Evolutionary conservation across 2,113 vertebrate species (phyloP), one percentile per base, ranked within the genome.

Genomic region (Nyctereutes procyonoides): DNA sequence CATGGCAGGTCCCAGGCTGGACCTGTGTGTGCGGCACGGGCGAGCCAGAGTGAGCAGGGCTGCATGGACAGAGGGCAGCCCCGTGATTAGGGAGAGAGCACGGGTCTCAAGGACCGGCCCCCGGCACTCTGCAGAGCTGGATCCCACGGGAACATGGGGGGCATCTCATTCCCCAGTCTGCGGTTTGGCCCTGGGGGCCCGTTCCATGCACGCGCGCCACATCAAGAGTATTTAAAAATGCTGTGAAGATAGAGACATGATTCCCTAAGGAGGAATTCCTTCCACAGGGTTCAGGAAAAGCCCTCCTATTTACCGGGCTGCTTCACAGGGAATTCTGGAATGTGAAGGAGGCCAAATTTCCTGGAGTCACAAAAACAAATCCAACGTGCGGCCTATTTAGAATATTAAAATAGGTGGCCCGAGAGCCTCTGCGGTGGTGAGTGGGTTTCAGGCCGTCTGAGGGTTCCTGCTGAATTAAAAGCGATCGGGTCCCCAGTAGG

Each of bases 201-300:
- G 28, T 0, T 9, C 63, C 4, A 5, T 35, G 30, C 0, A 5
- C 48, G 30, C 0, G 0, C 0, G 0, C 60, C 62, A 16, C 84
- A 90, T 95, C 38, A 11, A 11, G 62, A 35, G 30, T 17, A 43
- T 74, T 93, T 56, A 32, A 65, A 95, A 93, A 89, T 1, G 17
- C 84, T 9, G 0, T 32, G 3, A 65, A 28, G 79, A n/a, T 2
- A 43, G 51, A 90, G 89, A 51, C 38, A 15, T 11, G 9, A 58
- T 28, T 73, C 73, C 53, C 13, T 0, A 76, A 56, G 76, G 28
- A 93, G 87, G 35, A 24, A 48, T 62, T 58, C 56, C 53, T 73
- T 13, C 62, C 30, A 0, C 24, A 2, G 17, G 3, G 28, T 62
- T 60, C 28, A 88, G 83, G 82, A 38, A 89, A 92, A 95, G 63